These are phyloP conservation scores for Potamarius usumacintae DNA, from an alignment of 2,113 vertebrate genomes.

Conservation along the genomic window DNA sequence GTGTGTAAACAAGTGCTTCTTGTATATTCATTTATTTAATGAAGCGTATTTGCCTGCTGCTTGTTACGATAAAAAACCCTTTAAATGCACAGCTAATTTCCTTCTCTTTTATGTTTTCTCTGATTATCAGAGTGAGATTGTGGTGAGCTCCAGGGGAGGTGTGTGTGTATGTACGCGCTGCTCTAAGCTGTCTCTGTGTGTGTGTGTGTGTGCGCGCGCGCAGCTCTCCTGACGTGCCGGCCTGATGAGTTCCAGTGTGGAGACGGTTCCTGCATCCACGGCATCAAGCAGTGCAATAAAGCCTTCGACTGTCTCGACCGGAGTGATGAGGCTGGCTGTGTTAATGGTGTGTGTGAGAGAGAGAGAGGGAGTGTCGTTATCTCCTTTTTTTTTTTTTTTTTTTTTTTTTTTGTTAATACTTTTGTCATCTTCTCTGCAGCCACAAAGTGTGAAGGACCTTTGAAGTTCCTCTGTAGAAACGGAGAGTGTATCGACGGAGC, in stretches of 20 bases:
- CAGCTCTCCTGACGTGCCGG: conserved; percentile 85
- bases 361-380: neutral
- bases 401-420: neutral
- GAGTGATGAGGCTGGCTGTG: conserved; percentile 88
- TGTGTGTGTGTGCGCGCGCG: conserved; percentile 10
- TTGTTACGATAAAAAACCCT: neutral
- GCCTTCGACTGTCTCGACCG: conserved; percentile 85
- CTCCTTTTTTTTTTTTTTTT: neutral
- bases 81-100: conserved; percentile 35
- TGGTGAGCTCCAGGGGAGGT: neutral
- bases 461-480: conserved; percentile 93
- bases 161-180: neutral
- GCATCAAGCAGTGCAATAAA: conserved; percentile 89
- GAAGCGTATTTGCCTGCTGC: conserved; percentile 8
- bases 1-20: neutral
- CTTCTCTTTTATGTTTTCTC: conserved; percentile 23
- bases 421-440: conserved; percentile 70
- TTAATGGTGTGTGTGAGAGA: conserved; percentile 78
- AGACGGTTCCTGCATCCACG: conserved; percentile 87
- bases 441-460: conserved; percentile 87
- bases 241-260: conserved; percentile 93
- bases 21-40: conserved; percentile 26
- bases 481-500: conserved; percentile 92
- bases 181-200: neutral
- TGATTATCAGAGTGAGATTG: conserved; percentile 21